These are phyloP conservation scores for Marronus borbonicus DNA, from an alignment of 2,888 invertebrate species.

Conservation along the genomic window DNA sequence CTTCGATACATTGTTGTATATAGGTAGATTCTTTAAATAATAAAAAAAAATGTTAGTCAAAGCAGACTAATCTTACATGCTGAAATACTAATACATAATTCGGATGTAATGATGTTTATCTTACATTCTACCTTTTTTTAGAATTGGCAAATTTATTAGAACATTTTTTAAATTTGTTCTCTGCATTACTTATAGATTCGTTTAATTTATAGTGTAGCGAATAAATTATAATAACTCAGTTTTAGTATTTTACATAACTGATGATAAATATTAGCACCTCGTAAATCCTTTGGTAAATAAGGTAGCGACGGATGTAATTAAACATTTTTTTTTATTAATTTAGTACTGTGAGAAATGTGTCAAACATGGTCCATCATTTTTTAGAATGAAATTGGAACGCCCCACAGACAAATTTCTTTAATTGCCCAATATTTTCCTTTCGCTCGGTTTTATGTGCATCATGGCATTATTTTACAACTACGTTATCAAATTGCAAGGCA, in stretches of 20 bases:
- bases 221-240: too few species aligned
- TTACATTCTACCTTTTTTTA: not conserved
- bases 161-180: too few species aligned
- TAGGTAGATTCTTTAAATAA: not conserved
- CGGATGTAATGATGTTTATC: conserved; percentile 5
- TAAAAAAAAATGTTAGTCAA: not conserved
- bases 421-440: not conserved
- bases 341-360: too few species aligned
- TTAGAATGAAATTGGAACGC: too few species aligned
- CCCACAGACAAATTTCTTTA: not conserved
- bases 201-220: too few species aligned
- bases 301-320: not conserved
- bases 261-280: conserved; percentile 24
- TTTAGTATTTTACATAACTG: not conserved
- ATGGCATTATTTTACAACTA: not conserved
- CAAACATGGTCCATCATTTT: too few species aligned
- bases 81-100: conserved; percentile 16
- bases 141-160: too few species aligned
- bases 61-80: not conserved
- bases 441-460: too few species aligned
- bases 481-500: conserved; percentile 33
- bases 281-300: conserved; percentile 22
- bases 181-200: too few species aligned
- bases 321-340: too few species aligned
- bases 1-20: conserved; percentile 10